These are phyloP conservation scores for Alexandromys fortis DNA, from an alignment of 2,113 vertebrate genomes.

Conservation along the genomic window DNA sequence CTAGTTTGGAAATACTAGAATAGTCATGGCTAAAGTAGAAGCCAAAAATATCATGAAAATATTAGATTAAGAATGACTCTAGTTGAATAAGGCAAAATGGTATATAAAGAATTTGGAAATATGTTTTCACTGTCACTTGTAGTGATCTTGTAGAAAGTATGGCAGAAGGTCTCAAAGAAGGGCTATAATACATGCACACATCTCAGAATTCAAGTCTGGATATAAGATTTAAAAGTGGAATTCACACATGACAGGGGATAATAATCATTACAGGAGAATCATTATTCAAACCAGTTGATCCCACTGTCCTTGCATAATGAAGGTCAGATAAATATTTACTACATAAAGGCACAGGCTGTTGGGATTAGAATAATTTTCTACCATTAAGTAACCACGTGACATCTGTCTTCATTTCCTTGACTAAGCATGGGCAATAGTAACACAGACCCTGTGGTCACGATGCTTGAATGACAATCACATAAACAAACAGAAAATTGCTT, in stretches of 20 bases:
- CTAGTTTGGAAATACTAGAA: background rate
- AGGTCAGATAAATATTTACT: background rate
- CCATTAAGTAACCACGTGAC: background rate
- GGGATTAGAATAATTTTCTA: background rate
- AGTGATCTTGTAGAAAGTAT: background rate
- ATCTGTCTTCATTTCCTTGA: background rate
- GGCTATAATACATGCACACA: background rate
- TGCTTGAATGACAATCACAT: background rate
- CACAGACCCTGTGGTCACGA: background rate
- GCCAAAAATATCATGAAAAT: background rate
- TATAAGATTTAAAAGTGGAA: background rate
- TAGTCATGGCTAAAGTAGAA: background rate
- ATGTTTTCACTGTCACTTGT: background rate
- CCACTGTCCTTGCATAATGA: background rate
- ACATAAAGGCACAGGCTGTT: background rate
- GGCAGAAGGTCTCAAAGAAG: background rate
- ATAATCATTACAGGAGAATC: background rate
- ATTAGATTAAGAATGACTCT: background rate
- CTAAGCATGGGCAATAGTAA: background rate
- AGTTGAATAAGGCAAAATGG: background rate
- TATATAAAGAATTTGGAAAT: background rate
- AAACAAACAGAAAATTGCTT: background rate
- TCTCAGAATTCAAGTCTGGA: background rate
- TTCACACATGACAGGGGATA: background rate
- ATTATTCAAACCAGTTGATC: background rate